Conservation (phyloP, 2,113 vertebrate species). For the Chaenocephalus aceratus region DNA sequence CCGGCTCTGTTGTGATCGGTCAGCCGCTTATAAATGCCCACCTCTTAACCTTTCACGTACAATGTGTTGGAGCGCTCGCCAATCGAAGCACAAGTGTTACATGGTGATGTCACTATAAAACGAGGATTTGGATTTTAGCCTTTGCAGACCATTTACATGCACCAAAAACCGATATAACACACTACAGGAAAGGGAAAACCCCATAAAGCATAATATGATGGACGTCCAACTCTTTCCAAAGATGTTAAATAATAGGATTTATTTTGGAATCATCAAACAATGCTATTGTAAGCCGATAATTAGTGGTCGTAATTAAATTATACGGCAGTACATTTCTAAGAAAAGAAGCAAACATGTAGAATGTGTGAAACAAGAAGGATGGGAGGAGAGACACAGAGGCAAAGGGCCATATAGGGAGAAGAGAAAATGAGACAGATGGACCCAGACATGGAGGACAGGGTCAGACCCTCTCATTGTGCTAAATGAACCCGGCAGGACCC, state of each 20-base stretch:
- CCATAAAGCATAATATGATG: neutral
- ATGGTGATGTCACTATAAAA: no score
- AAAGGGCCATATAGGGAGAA: neutral
- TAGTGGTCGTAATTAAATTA: neutral
- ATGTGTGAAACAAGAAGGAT: neutral
- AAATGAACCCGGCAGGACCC: constrained; percentile 65
- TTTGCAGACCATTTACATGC: no score
- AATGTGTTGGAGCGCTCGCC: no score
- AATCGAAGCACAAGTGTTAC: no score
- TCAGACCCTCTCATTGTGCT: constrained; percentile 45
- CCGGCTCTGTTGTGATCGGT: no score
- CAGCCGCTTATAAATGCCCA: no score
- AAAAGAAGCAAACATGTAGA: neutral
- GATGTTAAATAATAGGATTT: no score
- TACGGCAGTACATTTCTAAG: neutral
- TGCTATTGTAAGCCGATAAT: neutral
- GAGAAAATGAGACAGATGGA: constrained; percentile 39
- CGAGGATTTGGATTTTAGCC: no score
- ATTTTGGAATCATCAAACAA: no score
- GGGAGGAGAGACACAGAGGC: neutral
- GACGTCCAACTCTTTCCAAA: neutral
- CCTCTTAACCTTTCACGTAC: no score
- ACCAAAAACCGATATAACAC: no score
- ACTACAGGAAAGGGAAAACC: no score
- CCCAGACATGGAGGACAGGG: constrained; percentile 19